Evolutionary conservation across 2,113 vertebrate genomes (phyloP).

Genomic region (Macroglossus sobrinus): DNA sequence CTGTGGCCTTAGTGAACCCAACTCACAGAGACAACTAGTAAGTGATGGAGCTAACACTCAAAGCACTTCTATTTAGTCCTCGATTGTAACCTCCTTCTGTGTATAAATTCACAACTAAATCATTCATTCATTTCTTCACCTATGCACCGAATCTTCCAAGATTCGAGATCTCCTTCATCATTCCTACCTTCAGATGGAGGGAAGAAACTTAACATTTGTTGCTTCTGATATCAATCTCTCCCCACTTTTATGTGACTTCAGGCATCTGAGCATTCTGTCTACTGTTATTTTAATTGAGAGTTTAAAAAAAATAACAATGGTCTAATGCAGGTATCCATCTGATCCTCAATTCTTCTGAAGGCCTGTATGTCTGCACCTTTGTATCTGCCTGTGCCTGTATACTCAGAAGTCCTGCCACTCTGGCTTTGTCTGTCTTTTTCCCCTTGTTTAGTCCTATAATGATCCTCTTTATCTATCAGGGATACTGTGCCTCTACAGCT

Average conservation of each 20-base stretch:
- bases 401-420: not conserved
- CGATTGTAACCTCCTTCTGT: not conserved
- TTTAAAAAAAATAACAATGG: not conserved
- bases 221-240: not conserved
- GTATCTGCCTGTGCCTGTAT: fast-evolving
- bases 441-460: not conserved
- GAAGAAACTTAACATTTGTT: not conserved
- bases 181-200: not conserved
- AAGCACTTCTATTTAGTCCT: not conserved
- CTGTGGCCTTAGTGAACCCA: not conserved
- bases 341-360: not conserved
- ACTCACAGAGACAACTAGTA: fast-evolving
- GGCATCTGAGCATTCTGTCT: not conserved
- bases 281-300: not conserved
- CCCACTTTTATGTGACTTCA: not conserved
- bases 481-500: not conserved
- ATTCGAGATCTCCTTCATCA: not conserved
- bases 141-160: not conserved
- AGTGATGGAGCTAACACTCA: not conserved
- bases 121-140: not conserved
- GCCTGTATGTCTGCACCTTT: too few relatives aligned
- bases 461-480: conserved; percentile 21
- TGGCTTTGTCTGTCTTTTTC: not conserved
- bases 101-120: not conserved
- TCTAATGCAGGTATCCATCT: too few relatives aligned